Evolutionary conservation across 1,140 invertebrate species (phyloP).

Genomic region (Hyles euphorbiae): DNA sequence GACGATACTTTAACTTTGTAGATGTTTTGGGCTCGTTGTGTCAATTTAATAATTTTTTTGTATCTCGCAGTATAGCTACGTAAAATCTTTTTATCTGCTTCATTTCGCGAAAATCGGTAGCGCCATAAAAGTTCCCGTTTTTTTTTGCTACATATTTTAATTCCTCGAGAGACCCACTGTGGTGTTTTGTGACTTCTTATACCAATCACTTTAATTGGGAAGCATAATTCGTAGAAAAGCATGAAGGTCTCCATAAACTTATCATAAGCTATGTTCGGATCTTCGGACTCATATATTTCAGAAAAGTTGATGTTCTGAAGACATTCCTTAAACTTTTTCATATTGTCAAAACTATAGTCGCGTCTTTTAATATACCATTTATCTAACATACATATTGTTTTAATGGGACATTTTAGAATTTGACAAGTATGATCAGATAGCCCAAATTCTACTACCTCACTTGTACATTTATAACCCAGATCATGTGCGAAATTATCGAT

Average conservation of each 20-base stretch:
- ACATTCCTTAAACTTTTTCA: constrained; percentile 20
- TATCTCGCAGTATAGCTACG: no score
- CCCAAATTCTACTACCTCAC: constrained; percentile 18
- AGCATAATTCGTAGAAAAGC: constrained; percentile 26
- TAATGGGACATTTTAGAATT: constrained; percentile 11
- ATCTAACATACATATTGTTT: constrained; percentile 8
- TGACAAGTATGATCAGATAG: constrained; percentile 21
- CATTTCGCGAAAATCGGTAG: no score
- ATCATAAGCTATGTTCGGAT: constrained; percentile 15
- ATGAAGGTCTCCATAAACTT: constrained; percentile 15
- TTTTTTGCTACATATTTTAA: constrained; percentile 22
- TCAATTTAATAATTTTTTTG: neutral
- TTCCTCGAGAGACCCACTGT: constrained; percentile 22
- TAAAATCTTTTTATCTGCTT: no score
- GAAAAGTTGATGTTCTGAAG: constrained; percentile 13
- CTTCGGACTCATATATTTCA: constrained; percentile 11
- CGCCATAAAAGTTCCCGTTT: constrained; percentile 17
- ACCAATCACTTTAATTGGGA: constrained; percentile 14
- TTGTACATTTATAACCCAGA: constrained; percentile 4
- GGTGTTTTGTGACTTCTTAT: constrained; percentile 7
- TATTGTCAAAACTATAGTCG: constrained; percentile 17
- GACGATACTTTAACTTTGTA: neutral
- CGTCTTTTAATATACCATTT: constrained; percentile 12
- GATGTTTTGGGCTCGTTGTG: constrained; percentile 1
- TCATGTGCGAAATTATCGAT: constrained; percentile 26